Evolutionary conservation across 1,140 invertebrate species (phyloP), one percentile per base, ranked within the genome.

Genomic region (Oedothorax gibbosus): DNA sequence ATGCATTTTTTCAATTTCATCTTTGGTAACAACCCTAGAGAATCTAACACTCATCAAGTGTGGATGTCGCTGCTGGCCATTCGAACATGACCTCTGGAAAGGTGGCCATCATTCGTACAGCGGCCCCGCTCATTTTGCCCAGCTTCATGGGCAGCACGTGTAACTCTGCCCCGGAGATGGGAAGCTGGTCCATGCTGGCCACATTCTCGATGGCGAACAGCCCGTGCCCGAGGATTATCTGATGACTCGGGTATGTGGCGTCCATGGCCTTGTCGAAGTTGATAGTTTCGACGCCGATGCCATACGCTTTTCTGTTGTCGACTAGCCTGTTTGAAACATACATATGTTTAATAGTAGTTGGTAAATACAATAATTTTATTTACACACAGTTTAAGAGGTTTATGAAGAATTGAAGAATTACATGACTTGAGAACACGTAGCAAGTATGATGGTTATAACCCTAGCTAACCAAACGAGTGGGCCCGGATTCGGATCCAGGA

Each of bases 211-310:
- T 10, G 8, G 56, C 71, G 15, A 54, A 83, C 9, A 73, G 49
- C 7, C 51, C 51, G 15, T 62, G 10, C 11, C 49, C 80, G 0
- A 53, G 21, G 4, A 83, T 11, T 35, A 83, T 83, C 11, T 49
- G 2, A 21, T 83, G 80, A 3, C 69, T 50, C 4, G 50, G 56
- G 51, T 51, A 83, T 15, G 53, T 51, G 12, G 0, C 14, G 7
- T 90, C 88, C 93, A 93, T 88, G 93, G 90, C 57, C 88, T 88
- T 89, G 88, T 94, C 93, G 8, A 93, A 87, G 12, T 92, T 93
- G 0, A 93, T 90, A 0, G 92, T 91, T 87, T 94, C 94, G 0
- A 93, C 91, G 0, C 93, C 94, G 0, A 94, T 90, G 0, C 93
- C 93, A 56, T 92, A 89, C 51, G 94, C 90, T 80, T 91, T 91